These are phyloP conservation scores for Capra hircus DNA, from an alignment of 2,113 vertebrate species.

Conservation along the genomic window DNA sequence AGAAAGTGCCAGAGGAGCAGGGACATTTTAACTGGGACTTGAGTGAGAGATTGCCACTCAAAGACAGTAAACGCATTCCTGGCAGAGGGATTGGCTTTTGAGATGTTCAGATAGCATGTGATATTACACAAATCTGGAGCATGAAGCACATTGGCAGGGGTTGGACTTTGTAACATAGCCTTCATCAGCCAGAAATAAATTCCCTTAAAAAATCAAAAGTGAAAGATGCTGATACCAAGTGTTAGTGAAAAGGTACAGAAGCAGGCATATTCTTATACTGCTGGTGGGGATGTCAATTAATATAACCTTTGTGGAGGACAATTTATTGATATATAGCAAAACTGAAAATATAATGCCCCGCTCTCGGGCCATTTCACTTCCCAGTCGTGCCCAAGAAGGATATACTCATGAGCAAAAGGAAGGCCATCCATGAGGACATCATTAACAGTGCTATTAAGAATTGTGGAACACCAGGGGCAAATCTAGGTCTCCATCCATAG, in stretches of 20 bases:
- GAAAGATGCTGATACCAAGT: background rate
- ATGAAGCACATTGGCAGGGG: background rate
- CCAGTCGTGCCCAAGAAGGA: background rate
- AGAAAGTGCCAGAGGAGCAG: background rate
- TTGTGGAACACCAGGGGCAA: background rate
- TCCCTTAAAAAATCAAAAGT: background rate
- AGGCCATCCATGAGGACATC: background rate
- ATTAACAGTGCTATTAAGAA: background rate
- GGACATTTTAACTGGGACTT: background rate
- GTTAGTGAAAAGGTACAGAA: background rate
- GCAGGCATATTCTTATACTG: background rate
- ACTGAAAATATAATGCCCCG: background rate
- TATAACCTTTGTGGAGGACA: background rate
- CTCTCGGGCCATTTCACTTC: background rate
- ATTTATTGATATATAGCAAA: background rate
- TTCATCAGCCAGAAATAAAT: constrained; percentile 33
- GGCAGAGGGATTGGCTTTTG: background rate
- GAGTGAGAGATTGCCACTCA: background rate
- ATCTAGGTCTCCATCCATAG: background rate
- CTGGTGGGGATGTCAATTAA: background rate
- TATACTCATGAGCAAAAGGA: background rate
- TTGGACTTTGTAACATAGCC: background rate
- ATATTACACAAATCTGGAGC: background rate
- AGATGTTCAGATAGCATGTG: background rate
- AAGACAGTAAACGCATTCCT: background rate